Evolutionary conservation across 2,113 vertebrate species (phyloP).

Genomic region (Myotis yumanensis): DNA sequence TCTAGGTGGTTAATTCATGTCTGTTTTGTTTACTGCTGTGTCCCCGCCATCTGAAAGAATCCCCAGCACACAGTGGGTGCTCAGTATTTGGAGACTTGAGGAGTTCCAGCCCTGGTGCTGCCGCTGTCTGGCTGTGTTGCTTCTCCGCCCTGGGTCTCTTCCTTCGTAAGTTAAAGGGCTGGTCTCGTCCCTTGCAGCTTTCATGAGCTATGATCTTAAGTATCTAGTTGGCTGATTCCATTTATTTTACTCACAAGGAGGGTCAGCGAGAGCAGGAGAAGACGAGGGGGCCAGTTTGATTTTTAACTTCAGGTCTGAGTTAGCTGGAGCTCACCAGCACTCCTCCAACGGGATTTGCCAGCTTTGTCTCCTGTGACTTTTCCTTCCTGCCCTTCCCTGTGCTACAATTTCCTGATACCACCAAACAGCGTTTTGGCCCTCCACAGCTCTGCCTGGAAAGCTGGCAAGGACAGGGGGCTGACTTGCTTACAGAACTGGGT

Average conservation of each 20-base stretch:
- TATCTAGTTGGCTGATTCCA: constrained; percentile 21
- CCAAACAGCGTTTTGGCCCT: not conserved
- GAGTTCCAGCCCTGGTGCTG: not conserved
- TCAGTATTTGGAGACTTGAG: not conserved
- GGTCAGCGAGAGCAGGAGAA: not conserved
- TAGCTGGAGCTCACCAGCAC: not conserved
- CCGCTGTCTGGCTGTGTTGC: not conserved
- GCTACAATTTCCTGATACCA: not conserved
- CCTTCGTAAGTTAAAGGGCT: not conserved
- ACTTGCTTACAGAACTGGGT: not conserved
- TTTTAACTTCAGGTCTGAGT: not conserved
- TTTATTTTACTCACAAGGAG: constrained; percentile 30
- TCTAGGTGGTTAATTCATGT: not conserved
- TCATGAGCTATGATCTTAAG: not conserved
- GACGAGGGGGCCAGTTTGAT: not conserved
- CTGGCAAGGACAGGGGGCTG: too few species aligned
- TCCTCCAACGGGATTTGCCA: not conserved
- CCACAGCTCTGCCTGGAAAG: not conserved
- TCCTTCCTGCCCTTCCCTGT: not conserved
- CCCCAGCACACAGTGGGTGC: not conserved
- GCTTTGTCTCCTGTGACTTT: not conserved
- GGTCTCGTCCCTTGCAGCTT: not conserved
- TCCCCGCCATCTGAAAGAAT: not conserved
- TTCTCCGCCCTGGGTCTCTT: not conserved
- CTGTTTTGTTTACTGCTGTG: not conserved